Conservation (phyloP, 2,113 vertebrate species). For the Labeo catla region DNA sequence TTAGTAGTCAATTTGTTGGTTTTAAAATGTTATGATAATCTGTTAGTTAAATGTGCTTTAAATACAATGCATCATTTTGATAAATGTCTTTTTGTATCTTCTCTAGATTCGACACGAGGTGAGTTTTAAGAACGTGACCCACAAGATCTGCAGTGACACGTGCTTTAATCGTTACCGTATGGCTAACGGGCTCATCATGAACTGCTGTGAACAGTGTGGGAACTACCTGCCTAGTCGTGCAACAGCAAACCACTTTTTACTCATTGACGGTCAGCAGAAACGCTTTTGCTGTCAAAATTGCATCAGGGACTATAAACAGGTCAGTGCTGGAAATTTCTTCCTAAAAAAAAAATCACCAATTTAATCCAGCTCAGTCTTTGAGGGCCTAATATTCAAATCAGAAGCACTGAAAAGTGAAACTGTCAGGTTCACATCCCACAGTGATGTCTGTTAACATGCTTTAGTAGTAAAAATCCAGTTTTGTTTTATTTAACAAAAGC, state of each 20-base stretch:
- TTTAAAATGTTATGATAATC: background rate
- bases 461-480: background rate
- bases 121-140: slow-evolving; percentile 99
- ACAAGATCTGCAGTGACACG: slow-evolving; percentile 96
- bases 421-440: background rate
- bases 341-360: background rate
- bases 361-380: background rate
- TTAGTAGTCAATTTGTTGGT: background rate
- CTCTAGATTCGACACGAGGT: slow-evolving; percentile 96
- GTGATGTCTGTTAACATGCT: background rate
- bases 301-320: slow-evolving; percentile 97
- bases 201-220: slow-evolving; percentile 98
- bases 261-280: slow-evolving; percentile 95
- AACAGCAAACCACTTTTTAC: slow-evolving; percentile 91
- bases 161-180: slow-evolving; percentile 98
- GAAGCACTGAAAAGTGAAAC: background rate
- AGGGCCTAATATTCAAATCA: background rate
- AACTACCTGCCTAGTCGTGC: slow-evolving; percentile 95
- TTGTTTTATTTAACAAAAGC: too few species aligned
- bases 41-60: background rate
- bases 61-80: background rate
- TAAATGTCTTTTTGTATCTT: slow-evolving; percentile 57
- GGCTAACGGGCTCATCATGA: slow-evolving; percentile 98
- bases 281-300: slow-evolving; percentile 97
- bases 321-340: slow-evolving; percentile 53